Evolutionary conservation across 53 echinoderm and acorn worm genomes (phyloP).

Genomic region (Antedon mediterranea): DNA sequence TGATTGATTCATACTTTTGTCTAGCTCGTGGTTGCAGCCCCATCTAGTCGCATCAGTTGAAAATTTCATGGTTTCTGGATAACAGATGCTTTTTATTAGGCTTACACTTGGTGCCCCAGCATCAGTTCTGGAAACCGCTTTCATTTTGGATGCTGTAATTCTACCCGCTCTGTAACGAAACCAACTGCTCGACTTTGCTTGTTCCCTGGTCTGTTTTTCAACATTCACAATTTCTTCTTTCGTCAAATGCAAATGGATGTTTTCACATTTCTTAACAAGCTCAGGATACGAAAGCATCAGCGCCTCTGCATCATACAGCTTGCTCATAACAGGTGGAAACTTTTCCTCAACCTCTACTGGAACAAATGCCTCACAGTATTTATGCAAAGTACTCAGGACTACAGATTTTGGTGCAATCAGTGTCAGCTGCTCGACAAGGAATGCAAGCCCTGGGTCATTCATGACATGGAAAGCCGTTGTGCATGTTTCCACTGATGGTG

Average conservation of each 20-base stretch:
- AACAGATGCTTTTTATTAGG: constrained; percentile 11
- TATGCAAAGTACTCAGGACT: no score
- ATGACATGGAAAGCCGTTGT: no score
- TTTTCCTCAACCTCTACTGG: neutral
- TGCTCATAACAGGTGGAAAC: neutral
- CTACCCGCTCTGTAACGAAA: neutral
- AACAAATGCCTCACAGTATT: no score
- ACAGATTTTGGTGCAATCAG: neutral
- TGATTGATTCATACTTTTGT: neutral
- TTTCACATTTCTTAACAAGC: no score
- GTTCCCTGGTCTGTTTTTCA: neutral
- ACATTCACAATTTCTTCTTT: no score
- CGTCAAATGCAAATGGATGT: no score
- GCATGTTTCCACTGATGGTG: no score
- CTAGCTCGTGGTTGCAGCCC: neutral
- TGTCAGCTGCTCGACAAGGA: no score
- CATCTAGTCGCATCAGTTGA: constrained; percentile 6
- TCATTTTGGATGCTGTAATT: neutral
- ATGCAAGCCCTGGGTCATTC: no score
- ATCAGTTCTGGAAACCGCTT: no score
- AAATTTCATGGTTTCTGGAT: constrained; percentile 8
- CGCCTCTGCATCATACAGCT: no score
- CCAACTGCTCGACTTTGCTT: neutral
- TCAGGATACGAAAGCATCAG: no score
- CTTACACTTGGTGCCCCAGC: neutral